Conservation (phyloP, 92 coral and sea anemone species). For the Heteractis magnifica region DNA sequence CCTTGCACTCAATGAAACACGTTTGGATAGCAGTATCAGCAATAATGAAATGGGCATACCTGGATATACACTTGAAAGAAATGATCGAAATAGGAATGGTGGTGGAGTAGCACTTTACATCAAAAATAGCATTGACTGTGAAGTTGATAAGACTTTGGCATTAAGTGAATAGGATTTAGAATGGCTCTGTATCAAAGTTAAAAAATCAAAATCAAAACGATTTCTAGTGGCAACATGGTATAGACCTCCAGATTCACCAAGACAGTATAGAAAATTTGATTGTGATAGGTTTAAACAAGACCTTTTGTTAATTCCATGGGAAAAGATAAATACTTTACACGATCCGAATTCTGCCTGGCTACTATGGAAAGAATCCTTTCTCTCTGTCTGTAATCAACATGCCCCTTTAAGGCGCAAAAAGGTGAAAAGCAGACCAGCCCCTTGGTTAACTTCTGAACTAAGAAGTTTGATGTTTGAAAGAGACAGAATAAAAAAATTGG, state of each 20-base stretch:
- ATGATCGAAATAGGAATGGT: background rate
- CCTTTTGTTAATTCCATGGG: too few species aligned
- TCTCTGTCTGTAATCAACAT: too few species aligned
- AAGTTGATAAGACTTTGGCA: constrained; percentile 4
- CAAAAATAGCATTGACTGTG: constrained; percentile 15
- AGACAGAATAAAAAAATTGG: too few species aligned
- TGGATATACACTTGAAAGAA: constrained; percentile 18
- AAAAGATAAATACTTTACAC: too few species aligned
- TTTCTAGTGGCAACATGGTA: constrained; percentile 22
- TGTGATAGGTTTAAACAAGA: too few species aligned
- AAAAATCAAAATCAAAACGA: constrained; percentile 8
- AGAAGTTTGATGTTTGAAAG: too few species aligned
- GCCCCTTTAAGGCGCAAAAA: background rate
- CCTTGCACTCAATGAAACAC: background rate
- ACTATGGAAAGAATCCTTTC: too few species aligned
- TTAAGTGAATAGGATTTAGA: constrained; percentile 6
- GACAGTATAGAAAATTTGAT: too few species aligned
- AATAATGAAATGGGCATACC: constrained; percentile 22
- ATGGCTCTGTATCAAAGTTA: background rate
- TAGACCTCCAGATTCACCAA: constrained; percentile 14
- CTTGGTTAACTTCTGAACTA: constrained; percentile 18
- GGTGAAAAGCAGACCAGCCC: background rate
- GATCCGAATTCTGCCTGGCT: too few species aligned
- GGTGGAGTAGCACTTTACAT: constrained; percentile 26
- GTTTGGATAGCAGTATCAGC: constrained; percentile 9